phyloP scores from a whole-genome alignment of 2,888 invertebrate species.

The Polyommatus iphigenia region DNA sequence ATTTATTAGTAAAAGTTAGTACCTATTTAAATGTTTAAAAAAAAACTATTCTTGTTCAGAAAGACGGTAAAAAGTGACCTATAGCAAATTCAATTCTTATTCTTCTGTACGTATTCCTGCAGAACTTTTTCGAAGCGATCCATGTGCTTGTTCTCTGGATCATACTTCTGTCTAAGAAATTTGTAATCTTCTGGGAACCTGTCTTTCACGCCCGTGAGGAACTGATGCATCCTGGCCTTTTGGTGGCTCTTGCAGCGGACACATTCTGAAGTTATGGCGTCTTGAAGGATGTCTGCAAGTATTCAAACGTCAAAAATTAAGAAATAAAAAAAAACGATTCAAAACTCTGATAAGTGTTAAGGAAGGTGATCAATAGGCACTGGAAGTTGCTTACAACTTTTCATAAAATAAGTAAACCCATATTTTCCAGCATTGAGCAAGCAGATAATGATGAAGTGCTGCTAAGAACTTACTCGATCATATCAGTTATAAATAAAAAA shows the following conservation, averaged over 20 bases:
- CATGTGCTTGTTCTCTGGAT: conserved; percentile 39
- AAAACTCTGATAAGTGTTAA: too few relatives aligned
- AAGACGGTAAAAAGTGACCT: not conserved
- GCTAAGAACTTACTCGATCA: too few relatives aligned
- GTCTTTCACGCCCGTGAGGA: conserved; percentile 38
- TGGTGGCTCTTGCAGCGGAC: conserved; percentile 40
- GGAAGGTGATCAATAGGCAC: too few relatives aligned
- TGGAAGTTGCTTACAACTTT: too few relatives aligned
- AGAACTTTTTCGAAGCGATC: conserved; percentile 34
- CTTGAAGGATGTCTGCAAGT: conserved; percentile 34
- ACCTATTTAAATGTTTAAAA: too few relatives aligned
- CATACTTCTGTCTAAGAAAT: conserved; percentile 39
- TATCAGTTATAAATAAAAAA: too few relatives aligned
- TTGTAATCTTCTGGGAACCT: conserved; percentile 36
- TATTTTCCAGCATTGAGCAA: too few relatives aligned
- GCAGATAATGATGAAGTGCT: too few relatives aligned
- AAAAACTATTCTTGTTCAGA: not conserved
- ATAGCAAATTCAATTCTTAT: not conserved
- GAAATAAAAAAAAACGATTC: too few relatives aligned
- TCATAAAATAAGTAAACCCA: too few relatives aligned
- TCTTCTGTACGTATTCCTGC: not conserved
- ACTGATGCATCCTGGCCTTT: conserved; percentile 39
- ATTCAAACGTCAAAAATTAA: not conserved
- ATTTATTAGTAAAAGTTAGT: not conserved
- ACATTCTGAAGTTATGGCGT: conserved; percentile 39